These are phyloP conservation scores for Pseudorhombus dupliciocellatus DNA, from an alignment of 2,113 vertebrate genomes.

Conservation along the genomic window DNA sequence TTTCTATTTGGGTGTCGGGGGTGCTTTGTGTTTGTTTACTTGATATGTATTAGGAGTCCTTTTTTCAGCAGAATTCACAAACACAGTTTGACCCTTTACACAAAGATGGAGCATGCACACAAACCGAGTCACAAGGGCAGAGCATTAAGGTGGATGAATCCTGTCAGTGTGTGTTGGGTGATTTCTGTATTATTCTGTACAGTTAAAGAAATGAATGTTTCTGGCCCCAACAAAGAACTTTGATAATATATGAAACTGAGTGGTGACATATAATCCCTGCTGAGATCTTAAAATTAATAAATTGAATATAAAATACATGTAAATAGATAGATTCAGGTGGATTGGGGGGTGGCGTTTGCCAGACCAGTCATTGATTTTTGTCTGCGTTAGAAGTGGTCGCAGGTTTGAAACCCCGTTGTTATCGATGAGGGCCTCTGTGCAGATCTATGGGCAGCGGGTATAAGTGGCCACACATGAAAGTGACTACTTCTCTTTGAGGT, in stretches of 20 bases:
- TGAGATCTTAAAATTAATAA: background rate
- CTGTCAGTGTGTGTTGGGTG: background rate
- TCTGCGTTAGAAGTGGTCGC: background rate
- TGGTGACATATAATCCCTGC: slow-evolving; percentile 2
- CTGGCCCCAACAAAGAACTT: background rate
- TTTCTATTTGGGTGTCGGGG: slow-evolving; percentile 1
- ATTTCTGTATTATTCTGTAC: background rate
- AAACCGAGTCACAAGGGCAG: no score
- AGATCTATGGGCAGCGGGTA: slow-evolving; percentile 27
- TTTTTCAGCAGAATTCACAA: background rate
- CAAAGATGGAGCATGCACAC: background rate
- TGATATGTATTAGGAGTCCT: no score
- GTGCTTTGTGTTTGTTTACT: no score
- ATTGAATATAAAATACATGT: background rate
- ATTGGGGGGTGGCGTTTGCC: background rate
- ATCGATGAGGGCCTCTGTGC: slow-evolving; percentile 15
- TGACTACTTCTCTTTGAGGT: slow-evolving; percentile 74
- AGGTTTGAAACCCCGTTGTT: slow-evolving; percentile 40
- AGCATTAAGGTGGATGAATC: background rate
- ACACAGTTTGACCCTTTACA: no score
- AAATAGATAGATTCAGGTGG: no score
- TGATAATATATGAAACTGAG: slow-evolving; percentile 6
- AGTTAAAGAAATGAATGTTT: background rate
- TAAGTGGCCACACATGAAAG: slow-evolving; percentile 63
- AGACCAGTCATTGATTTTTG: background rate